Base-by-base conservation (phyloP, 2,797 vertebrate genomes). In the Antennarius maculatus region DNA sequence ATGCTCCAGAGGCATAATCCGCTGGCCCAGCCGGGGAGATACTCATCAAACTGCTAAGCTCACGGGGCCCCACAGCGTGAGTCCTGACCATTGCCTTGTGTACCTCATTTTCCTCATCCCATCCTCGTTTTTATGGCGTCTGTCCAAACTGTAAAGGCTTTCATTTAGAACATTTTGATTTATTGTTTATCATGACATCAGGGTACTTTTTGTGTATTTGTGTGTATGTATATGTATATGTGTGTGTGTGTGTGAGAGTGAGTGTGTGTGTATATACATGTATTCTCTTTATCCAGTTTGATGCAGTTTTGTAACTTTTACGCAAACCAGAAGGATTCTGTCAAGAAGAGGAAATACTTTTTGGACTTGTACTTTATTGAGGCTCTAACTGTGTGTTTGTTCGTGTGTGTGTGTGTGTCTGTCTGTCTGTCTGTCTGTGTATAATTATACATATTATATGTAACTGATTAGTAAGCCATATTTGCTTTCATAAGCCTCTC, bases 161-260 rank as follows among this genome's bases (percentile, higher is more conserved):
- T 31, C 34, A 14, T 62, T 60, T 15, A 45, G 45, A 79, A 41
- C 28, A 53, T 61, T 73, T 27, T 53, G 46, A 51, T 13, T 7
- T 79, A 8, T 18, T n/a, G 42, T 76, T 71, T 82, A 52, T 71
- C 68, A 57, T 76, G 50, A 79, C 58, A 86, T 88, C 88, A 92
- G 89, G 91, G 89, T 91, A 87, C 88, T 71, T 84, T 68, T 81
- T 62, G 47, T 48, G n/a, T 55, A 7, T 41, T 23, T 55, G 11
- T 43, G 15, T 43, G 7, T 39, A 8, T 39, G 2, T 39, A 9
- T 39, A 39, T 8, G 7, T 8, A 34, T 34, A 34, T 62, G 47
- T 48, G n/a, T 55, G 2, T 48, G n/a, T 55, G 2, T 43, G 15
- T 43, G 7, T 5, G 7, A 23, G 23, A 23, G 23, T 39, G 2